Evolutionary conservation across 2,888 invertebrate species (phyloP).

Genomic region (Cheilosia impressa): DNA sequence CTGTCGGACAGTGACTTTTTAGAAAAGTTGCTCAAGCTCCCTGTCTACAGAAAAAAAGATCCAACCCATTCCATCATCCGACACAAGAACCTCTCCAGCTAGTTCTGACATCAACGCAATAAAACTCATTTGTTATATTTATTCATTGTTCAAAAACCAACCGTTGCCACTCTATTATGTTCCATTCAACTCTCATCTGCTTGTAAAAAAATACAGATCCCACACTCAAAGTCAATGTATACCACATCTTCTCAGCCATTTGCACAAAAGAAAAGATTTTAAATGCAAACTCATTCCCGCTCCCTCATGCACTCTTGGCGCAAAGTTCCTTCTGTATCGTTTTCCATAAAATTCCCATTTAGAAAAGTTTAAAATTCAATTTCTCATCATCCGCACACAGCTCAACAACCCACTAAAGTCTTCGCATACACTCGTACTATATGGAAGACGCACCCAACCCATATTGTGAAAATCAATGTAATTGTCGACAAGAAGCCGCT

Average conservation of each 20-base stretch:
- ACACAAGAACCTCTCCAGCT: background rate
- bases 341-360: constrained; percentile 74
- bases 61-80: background rate
- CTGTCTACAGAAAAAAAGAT: background rate
- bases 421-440: background rate
- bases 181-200: constrained; percentile 21
- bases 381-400: constrained; percentile 61
- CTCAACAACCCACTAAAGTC: constrained; percentile 26
- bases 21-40: too few relatives aligned
- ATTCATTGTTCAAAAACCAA: constrained; percentile 8
- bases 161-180: constrained; percentile 32
- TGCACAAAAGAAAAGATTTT: constrained; percentile 42
- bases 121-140: constrained; percentile 8
- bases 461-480: constrained; percentile 73
- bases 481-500: constrained; percentile 74
- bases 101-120: background rate
- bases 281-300: constrained; percentile 50
- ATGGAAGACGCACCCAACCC: constrained; percentile 34
- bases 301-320: background rate
- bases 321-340: constrained; percentile 50
- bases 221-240: constrained; percentile 22
- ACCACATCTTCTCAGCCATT: constrained; percentile 31
- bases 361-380: constrained; percentile 75
- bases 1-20: too few relatives aligned
- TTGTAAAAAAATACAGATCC: background rate